Conservation (phyloP, 1,140 invertebrate genomes). For the Eciton burchellii region DNA sequence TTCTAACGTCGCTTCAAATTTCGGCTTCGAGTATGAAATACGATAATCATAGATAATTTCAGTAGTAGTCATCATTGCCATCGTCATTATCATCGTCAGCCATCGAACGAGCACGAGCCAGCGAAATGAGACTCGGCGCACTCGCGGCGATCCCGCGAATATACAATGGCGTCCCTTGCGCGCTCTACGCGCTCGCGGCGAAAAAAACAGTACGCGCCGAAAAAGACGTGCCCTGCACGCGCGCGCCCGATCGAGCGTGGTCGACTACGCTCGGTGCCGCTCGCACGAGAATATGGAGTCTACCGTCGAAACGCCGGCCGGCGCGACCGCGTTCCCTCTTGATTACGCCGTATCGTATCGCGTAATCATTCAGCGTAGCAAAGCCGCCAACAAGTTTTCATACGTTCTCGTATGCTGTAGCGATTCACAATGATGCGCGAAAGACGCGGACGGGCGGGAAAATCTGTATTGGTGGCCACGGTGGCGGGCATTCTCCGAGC, state of each 20-base stretch:
- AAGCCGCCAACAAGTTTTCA: constrained; percentile 4
- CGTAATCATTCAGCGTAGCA: constrained; percentile 54
- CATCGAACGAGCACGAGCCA: constrained; percentile 42
- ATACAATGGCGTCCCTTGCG: constrained; percentile 74
- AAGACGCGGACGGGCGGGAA: constrained; percentile 40
- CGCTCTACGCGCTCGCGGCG: constrained; percentile 11
- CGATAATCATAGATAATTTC: constrained; percentile 79
- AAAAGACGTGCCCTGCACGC: background rate
- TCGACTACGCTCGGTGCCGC: background rate
- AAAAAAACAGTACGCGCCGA: constrained; percentile 49
- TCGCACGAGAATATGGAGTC: constrained; percentile 45
- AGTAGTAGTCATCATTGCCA: constrained; percentile 77
- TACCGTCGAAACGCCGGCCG: constrained; percentile 78
- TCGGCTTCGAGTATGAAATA: constrained; percentile 52
- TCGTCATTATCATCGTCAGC: constrained; percentile 46
- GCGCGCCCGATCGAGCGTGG: constrained; percentile 38
- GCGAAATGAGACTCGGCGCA: constrained; percentile 43
- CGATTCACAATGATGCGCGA: background rate
- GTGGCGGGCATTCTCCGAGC: constrained; percentile 16
- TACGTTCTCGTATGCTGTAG: background rate
- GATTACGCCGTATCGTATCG: constrained; percentile 55
- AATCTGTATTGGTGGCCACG: background rate
- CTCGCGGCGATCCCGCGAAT: constrained; percentile 64
- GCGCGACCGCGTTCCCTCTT: constrained; percentile 75
- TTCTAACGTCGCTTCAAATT: constrained; percentile 49